Conservation (phyloP, 2,113 vertebrate species). For the Sylvilagus bachmani region DNA sequence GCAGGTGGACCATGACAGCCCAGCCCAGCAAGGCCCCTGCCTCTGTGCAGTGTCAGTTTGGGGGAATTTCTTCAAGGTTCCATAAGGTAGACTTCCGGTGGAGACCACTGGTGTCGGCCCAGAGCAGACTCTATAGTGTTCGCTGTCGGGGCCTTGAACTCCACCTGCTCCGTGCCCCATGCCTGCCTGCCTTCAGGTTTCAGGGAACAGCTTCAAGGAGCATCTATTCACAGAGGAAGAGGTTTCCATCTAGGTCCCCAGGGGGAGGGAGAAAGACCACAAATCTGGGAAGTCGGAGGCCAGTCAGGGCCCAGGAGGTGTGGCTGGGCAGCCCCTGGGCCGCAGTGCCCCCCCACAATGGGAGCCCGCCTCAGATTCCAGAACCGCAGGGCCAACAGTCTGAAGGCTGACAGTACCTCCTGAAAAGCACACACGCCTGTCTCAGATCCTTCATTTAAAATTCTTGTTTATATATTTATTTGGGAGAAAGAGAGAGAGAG, state of each 20-base stretch:
- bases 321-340: not conserved
- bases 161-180: not conserved
- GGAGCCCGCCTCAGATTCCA: not conserved
- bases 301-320: not conserved
- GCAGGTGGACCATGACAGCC: slow-evolving; percentile 53
- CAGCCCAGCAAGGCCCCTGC: not conserved
- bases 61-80: slow-evolving; percentile 70
- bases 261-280: not conserved
- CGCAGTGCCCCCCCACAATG: not conserved
- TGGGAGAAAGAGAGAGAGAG: too few species aligned
- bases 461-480: too few species aligned
- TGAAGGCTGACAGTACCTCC: not conserved
- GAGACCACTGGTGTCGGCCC: not conserved
- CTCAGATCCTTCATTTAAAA: not conserved
- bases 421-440: not conserved
- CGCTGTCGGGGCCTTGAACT: not conserved
- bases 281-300: not conserved
- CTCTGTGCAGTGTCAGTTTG: not conserved
- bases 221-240: not conserved
- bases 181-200: not conserved
- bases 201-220: not conserved
- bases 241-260: not conserved
- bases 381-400: not conserved
- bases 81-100: not conserved
- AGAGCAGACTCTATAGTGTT: not conserved